Base-by-base conservation (phyloP, 2,888 invertebrate species). In the Selenia dentaria region DNA sequence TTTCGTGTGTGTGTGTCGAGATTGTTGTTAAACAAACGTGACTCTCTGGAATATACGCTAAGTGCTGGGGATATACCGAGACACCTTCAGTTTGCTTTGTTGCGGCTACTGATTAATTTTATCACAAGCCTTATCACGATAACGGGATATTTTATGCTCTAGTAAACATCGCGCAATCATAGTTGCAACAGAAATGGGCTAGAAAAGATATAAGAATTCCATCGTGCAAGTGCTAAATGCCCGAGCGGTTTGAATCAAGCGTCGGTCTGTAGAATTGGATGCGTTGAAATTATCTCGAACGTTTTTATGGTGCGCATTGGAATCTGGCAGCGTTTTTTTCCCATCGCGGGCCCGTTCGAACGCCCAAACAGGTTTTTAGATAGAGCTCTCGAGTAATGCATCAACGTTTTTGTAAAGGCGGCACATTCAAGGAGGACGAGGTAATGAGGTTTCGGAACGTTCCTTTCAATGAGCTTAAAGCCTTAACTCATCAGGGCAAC, bases 341-440 rank as follows among this genome's bases (percentile, higher is more conserved):
- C 83, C 84, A 83, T 79, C 75, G 74, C 73, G 65, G 77, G 74
- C 73, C 78, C 80, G 79, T 79, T 82, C 78, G 79, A 75, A 81
- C 75, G 76, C 77, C 83, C 77, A 83, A 89, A 90, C 89, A 79
- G 88, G 90, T 89, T 90, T 87, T 88, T 82, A 87, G 89, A 88
- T 88, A 89, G 87, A 85, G 85, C 81, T 79, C 83, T 54, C 48
- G 54, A 72, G 87, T 83, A 89, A 89, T 89, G 88, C 87, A 90
- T 90, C 90, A 89, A 81, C 76, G 82, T 87, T 89, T 89, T 88
- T 89, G 79, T 86, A 73, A 65, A 70, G 82, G 80, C 88, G 86
- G 86, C 79, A 76, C 73, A 74, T 78, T 80, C 80, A 83, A 86
- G 83, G 71, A 79, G 76, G 70, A 71, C 71, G 73, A 70, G 65